phyloP scores from a whole-genome alignment of 2,797 vertebrate species.

The Nyctalus aviator region DNA sequence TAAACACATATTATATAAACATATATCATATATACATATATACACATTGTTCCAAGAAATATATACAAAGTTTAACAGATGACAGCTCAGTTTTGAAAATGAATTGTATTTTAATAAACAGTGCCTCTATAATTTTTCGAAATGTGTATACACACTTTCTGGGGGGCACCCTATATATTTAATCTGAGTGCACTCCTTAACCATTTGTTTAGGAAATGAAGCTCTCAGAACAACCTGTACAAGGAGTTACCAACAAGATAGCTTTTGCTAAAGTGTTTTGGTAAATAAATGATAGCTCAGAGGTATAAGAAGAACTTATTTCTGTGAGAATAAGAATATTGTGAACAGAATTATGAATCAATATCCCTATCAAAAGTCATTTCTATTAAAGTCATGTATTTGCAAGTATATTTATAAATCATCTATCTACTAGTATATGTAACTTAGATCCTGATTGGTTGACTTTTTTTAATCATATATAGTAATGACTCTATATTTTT shows the following conservation, averaged over 20 bases:
- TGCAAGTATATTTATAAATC: background rate
- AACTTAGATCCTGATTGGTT: background rate
- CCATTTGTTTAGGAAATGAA: background rate
- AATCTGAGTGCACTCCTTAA: background rate
- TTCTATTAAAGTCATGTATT: background rate
- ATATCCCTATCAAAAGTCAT: background rate
- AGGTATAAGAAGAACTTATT: background rate
- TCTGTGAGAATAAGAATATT: background rate
- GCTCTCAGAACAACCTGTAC: background rate
- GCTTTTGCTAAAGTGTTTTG: background rate
- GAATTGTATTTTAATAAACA: too few species aligned
- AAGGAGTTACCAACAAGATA: constrained; percentile 38
- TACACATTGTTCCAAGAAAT: too few species aligned
- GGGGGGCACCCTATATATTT: background rate
- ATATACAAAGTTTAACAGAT: too few species aligned
- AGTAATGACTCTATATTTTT: background rate
- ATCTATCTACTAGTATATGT: background rate
- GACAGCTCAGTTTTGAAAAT: too few species aligned
- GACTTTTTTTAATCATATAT: background rate
- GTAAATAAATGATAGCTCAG: background rate
- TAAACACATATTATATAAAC: too few species aligned
- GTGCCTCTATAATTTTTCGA: too few species aligned
- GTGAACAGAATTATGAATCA: background rate
- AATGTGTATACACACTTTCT: too few species aligned
- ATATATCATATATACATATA: too few species aligned